A percentile compares a stretch with the other conserved stretches of the same genome.
Conservation (phyloP, 2,113 vertebrate genomes). For the Tiliqua scincoides region DNA sequence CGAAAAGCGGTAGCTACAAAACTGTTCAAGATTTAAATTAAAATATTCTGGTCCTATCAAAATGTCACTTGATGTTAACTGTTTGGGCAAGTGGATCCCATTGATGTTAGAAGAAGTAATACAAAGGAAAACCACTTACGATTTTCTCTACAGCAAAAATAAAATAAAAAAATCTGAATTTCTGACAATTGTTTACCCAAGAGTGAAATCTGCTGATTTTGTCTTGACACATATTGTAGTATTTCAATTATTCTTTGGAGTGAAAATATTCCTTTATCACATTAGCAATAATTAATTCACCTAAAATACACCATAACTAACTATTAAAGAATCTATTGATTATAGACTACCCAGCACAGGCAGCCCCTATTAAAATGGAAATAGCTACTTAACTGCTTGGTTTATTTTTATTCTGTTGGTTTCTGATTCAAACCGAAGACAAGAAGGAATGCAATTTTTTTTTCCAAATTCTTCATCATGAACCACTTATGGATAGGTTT, state of each 20-base stretch:
- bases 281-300: slow-evolving; percentile 38
- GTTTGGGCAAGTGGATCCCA: not conserved
- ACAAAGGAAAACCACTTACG: not conserved
- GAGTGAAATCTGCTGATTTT: slow-evolving; percentile 34
- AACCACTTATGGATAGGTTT: not conserved
- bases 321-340: slow-evolving; percentile 2
- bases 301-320: slow-evolving; percentile 4
- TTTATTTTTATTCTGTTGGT: not conserved
- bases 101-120: slow-evolving; percentile 10
- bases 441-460: slow-evolving; percentile 11
- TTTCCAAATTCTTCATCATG: not conserved
- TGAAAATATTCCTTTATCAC: slow-evolving; percentile 4
- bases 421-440: slow-evolving; percentile 2
- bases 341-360: slow-evolving; percentile 19
- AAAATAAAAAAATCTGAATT: slow-evolving; percentile 42
- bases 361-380: not conserved
- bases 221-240: slow-evolving; percentile 38
- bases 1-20: not conserved
- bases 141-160: slow-evolving; percentile 40
- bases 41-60: slow-evolving; percentile 41
- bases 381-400: not conserved
- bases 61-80: slow-evolving; percentile 63
- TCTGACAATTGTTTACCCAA: slow-evolving; percentile 16
- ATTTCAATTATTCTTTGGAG: not conserved
- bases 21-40: slow-evolving; percentile 43